A percentile compares a stretch with the other conserved stretches of the same genome.
Conservation (phyloP, 92 coral and sea anemone species). For the Heliopora coerulea region DNA sequence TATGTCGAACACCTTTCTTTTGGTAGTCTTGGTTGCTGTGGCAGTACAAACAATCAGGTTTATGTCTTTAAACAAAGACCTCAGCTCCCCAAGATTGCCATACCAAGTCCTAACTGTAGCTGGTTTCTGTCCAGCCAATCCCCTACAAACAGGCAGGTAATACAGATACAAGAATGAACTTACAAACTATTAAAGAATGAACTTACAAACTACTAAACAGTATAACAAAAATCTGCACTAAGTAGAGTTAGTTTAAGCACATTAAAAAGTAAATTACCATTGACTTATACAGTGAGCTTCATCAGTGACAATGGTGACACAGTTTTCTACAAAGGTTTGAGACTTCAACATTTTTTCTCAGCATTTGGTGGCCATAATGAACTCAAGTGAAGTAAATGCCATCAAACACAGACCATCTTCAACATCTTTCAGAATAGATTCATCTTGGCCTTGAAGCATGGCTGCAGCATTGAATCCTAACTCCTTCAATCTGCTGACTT, state of each 20-base stretch:
- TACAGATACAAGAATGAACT: neutral
- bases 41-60: constrained; percentile 4
- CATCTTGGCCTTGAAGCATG: no score
- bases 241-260: no score
- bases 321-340: neutral
- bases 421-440: no score
- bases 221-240: no score
- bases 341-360: neutral
- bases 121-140: neutral
- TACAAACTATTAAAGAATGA: neutral
- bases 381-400: no score
- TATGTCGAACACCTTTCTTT: neutral
- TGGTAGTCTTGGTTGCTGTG: neutral
- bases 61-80: neutral
- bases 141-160: no score
- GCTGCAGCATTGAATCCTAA: no score
- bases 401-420: no score
- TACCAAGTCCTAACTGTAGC: neutral
- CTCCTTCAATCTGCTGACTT: no score
- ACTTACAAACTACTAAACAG: neutral
- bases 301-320: neutral
- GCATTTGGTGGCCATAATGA: no score
- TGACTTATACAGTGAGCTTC: constrained; percentile 5
- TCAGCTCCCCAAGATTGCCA: neutral
- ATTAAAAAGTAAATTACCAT: neutral